These are phyloP conservation scores for Pandion haliaetus DNA, from an alignment of 2,113 vertebrate species.

Conservation along the genomic window DNA sequence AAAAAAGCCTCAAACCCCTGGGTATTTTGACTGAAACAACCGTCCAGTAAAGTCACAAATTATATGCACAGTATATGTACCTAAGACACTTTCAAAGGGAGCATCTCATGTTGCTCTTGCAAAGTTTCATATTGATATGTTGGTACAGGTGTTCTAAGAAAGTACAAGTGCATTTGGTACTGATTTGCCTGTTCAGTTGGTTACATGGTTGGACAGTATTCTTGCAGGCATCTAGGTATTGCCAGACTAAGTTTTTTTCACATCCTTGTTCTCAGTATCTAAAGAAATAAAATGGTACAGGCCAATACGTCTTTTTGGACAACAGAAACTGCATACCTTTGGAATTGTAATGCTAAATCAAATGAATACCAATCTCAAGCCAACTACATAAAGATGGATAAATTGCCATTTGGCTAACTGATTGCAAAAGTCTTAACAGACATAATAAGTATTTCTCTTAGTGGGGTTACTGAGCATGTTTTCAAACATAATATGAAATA, in stretches of 20 bases:
- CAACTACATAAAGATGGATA: background rate
- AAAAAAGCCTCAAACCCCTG: background rate
- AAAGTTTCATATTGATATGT: background rate
- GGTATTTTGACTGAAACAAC: background rate
- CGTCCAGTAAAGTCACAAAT: background rate
- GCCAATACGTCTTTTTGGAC: background rate
- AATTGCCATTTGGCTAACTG: background rate
- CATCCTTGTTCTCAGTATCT: rapidly evolving
- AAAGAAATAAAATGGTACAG: background rate
- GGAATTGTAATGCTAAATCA: background rate
- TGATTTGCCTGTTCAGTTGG: background rate
- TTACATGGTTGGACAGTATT: background rate
- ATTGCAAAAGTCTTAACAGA: background rate
- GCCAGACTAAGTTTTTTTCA: background rate
- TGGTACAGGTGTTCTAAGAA: background rate
- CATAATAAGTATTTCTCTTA: background rate
- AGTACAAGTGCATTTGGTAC: background rate
- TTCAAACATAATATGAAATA: background rate
- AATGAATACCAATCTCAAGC: background rate
- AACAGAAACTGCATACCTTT: background rate
- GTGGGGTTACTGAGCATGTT: background rate
- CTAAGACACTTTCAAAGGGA: background rate
- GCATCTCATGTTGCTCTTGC: background rate
- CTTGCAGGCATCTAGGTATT: background rate
- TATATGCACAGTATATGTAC: background rate